Conservation (phyloP, 2,113 vertebrate species). For the Pithys albifrons region DNA sequence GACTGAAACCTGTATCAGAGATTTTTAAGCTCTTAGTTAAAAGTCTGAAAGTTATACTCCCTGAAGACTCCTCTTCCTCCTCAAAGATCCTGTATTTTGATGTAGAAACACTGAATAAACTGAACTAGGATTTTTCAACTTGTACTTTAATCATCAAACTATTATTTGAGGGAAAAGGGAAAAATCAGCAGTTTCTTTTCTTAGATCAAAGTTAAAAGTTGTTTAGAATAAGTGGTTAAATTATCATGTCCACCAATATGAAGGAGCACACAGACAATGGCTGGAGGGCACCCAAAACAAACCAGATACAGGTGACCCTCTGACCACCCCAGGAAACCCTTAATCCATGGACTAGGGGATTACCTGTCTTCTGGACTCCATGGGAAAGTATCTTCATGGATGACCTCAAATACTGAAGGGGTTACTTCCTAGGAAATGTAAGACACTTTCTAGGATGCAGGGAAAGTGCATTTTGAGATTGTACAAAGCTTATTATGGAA, state of each 20-base stretch:
- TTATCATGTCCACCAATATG: not conserved
- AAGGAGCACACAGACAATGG: not conserved
- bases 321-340: not conserved
- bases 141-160: not conserved
- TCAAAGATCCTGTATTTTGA: not conserved
- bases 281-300: not conserved
- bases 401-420: not conserved
- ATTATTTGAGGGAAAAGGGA: not conserved
- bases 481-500: not conserved
- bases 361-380: not conserved
- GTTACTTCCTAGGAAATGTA: not conserved
- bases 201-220: not conserved
- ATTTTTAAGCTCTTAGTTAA: not conserved
- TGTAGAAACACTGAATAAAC: not conserved
- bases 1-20: not conserved
- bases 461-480: not conserved
- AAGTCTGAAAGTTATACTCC: not conserved
- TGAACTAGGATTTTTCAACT: not conserved
- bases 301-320: not conserved
- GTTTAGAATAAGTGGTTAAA: not conserved
- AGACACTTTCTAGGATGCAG: not conserved
- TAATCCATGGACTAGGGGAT: accelerated
- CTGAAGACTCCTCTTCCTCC: not conserved
- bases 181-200: not conserved
- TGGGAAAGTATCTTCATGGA: not conserved